These are phyloP conservation scores for Oeneis ivallda DNA, from an alignment of 2,888 invertebrate genomes.

Conservation along the genomic window DNA sequence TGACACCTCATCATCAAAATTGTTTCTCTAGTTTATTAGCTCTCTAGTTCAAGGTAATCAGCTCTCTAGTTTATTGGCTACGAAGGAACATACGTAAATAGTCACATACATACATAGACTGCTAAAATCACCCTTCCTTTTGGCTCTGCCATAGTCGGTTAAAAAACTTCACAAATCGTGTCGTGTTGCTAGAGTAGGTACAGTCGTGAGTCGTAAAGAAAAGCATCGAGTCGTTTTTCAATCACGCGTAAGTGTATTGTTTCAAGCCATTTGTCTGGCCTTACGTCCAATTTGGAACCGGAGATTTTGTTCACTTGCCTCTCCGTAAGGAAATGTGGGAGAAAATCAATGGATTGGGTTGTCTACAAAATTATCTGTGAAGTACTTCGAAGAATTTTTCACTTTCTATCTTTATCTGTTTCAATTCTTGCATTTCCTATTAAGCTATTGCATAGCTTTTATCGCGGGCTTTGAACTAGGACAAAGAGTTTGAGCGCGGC, in stretches of 20 bases:
- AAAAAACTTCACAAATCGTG: background rate
- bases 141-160: no score
- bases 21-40: no score
- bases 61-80: no score
- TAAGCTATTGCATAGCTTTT: no score
- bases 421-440: background rate
- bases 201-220: slow-evolving; percentile 9
- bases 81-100: no score
- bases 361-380: slow-evolving; percentile 1
- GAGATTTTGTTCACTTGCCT: slow-evolving; percentile 37
- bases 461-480: no score
- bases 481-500: no score
- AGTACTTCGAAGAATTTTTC: background rate
- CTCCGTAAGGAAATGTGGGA: slow-evolving; percentile 30
- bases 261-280: slow-evolving; percentile 59
- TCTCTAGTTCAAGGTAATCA: no score
- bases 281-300: slow-evolving; percentile 51
- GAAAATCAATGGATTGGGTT: slow-evolving; percentile 20
- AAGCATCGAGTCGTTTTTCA: slow-evolving; percentile 36
- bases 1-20: no score
- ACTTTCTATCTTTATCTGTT: background rate
- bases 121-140: no score
- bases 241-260: slow-evolving; percentile 55
- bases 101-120: no score
- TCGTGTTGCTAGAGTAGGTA: background rate